These are phyloP conservation scores for Rhyacophila evoluta DNA, from an alignment of 2,888 invertebrate genomes.

Conservation along the genomic window DNA sequence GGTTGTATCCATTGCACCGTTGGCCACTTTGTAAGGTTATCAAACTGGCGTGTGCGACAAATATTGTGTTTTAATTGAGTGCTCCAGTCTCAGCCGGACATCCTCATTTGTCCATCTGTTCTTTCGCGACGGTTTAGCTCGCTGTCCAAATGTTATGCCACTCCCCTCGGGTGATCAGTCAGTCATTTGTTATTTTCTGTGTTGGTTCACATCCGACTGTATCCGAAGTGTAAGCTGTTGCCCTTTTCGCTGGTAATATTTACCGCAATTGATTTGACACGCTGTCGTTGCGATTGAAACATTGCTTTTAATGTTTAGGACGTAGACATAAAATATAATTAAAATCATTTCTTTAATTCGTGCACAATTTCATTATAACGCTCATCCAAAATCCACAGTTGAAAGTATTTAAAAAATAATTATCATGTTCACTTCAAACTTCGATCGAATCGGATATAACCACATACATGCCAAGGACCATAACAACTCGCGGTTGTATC, in stretches of 20 bases:
- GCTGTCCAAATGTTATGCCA: not conserved
- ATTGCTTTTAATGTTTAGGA: not conserved
- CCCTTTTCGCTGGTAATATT: not conserved
- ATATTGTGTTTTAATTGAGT: constrained; percentile 14
- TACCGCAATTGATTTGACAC: not conserved
- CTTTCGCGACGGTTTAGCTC: not conserved
- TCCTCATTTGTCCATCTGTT: not conserved
- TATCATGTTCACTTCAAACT: no score
- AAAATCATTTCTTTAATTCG: no score
- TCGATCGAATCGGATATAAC: no score
- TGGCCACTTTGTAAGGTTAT: not conserved
- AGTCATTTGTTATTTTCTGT: no score
- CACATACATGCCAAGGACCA: no score
- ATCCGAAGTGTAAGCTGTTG: not conserved
- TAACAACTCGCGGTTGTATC: no score
- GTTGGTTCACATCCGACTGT: not conserved
- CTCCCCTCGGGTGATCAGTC: no score
- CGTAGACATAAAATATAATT: no score
- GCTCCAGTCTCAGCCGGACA: constrained; percentile 14
- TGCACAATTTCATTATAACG: no score
- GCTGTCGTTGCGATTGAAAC: not conserved
- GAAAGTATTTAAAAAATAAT: no score
- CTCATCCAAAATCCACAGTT: no score
- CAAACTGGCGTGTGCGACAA: not conserved
- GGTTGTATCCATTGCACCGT: no score